Base-by-base conservation (phyloP, 1,140 invertebrate species). In the Tetramorium simillimum region DNA sequence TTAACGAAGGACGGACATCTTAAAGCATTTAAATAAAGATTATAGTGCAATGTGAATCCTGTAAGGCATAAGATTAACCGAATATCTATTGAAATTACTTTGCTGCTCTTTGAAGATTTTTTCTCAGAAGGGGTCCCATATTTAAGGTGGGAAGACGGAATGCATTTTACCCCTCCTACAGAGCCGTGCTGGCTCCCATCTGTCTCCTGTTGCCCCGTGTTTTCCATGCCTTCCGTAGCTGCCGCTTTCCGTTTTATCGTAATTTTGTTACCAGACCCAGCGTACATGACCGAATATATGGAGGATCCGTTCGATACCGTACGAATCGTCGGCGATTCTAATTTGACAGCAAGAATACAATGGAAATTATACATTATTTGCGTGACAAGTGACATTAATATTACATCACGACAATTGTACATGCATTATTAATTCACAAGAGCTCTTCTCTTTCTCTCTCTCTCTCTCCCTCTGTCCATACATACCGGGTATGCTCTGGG, bases 241-340 rank as follows among this genome's bases (percentile, higher is more conserved):
- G 97, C 95, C 65, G 96, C 96, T 96, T 97, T 98, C 88, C 97
- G 95, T 94, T 98, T 98, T 88, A 98, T 97, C 46, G 97, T 98
- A 92, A 98, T 97, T 96, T 98, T 97, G 93, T 97, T 98, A 85
- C 97, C 97, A 88, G 96, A 96, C 24, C 97, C 97, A 86, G 97
- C 96, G 94, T 97, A 97, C 96, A 97, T 96, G 62, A 98, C 97
- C 89, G 97, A 98, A 94, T 98, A 98, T 91, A 97, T 96, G 56
- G 97, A 96, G 60, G 96, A 96, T 81, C 97, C 97, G 95, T 97
- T 97, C 63, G 96, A 96, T 33, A 97, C 95, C 72, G 95, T 95
- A 94, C 95, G 96, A 87, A 96, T 96, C 88, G 95, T 95, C 80
- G 96, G 95, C 3, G 95, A 88, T 62, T 92, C 87, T 90, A 76